Base-by-base conservation (phyloP, 2,113 vertebrate species). In the Tyrannus savana region DNA sequence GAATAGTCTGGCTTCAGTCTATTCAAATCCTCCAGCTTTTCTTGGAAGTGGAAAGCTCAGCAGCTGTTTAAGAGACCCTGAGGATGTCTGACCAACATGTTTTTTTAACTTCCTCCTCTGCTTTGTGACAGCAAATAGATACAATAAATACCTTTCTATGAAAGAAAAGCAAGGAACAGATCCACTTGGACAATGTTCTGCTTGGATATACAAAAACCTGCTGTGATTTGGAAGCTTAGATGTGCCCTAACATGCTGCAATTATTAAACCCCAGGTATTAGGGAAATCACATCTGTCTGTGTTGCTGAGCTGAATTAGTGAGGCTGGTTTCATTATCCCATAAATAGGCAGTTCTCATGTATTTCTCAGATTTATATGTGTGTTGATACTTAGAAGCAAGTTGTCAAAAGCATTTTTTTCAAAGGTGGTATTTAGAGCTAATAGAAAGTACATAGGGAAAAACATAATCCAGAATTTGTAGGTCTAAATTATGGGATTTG, bases 221-320 rank as follows among this genome's bases (percentile, higher is more conserved):
- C 73, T 72, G 52, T 89, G 77, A 78, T 90, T 87, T 94, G 72
- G 77, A 82, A 94, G 93, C 84, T 94, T 89, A 89, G 60, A 78
- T 91, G 47, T 79, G 44, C 60, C 86, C 55, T 95, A 87, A 92
- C 77, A 84, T 78, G 49, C 62, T 4, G 4, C 47, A 90, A 72
- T 68, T 94, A 78, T 75, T 92, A 95, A 96, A 19, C n/a, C n/a
- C 21, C 68, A 78, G 76, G 88, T 93, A 94, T 93, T 81, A 96
- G 60, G 66, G 73, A 97, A 94, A 95, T 90, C 83, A 66, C n/a
- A 92, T 87, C 77, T 88, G 68, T 35, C 76, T 60, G 27, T 68
- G 64, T 53, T 35, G 53, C 76, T 60, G 56, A 82, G 76, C 56
- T 69, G 84, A 95, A 87, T 93, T 94, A 93, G n/a, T 1, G 12